A percentile compares a stretch with the other conserved stretches of the same genome.
Conservation (phyloP, 1,140 invertebrate genomes). For the Cyclargus thomasi region DNA sequence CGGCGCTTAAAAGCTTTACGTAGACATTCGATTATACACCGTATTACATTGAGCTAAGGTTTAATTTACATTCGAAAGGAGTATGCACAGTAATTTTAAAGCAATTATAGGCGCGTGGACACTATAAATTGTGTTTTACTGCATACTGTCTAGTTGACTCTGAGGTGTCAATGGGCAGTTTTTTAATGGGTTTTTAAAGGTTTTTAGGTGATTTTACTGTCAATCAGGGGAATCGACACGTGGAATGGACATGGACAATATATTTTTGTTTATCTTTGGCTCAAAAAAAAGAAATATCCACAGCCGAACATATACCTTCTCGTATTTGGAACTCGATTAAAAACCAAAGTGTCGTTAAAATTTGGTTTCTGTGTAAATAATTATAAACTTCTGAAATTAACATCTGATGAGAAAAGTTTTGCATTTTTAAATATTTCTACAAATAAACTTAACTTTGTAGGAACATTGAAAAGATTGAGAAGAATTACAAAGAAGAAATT, state of each 20-base stretch:
- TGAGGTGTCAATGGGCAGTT: constrained; percentile 41
- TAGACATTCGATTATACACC: background rate
- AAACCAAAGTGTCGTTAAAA: too few relatives aligned
- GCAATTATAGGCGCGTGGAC: constrained; percentile 45
- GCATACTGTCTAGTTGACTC: constrained; percentile 35
- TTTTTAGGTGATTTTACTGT: constrained; percentile 15
- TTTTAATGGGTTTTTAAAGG: constrained; percentile 35
- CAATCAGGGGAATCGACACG: background rate
- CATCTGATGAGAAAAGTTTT: too few relatives aligned
- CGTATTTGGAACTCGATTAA: too few relatives aligned
- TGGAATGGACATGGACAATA: background rate
- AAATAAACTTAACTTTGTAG: too few relatives aligned
- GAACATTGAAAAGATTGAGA: too few relatives aligned
- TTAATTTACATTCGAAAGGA: background rate
- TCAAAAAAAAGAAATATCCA: too few relatives aligned
- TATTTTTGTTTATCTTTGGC: background rate
- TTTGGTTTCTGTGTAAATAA: too few relatives aligned
- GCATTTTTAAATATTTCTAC: too few relatives aligned
- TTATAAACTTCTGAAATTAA: too few relatives aligned
- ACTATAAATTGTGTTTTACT: constrained; percentile 65
- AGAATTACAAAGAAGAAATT: too few relatives aligned
- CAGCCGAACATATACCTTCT: background rate
- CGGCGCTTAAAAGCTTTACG: background rate
- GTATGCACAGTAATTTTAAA: constrained; percentile 24
- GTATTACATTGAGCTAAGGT: background rate